These are phyloP conservation scores for Acrocephalus arundinaceus DNA, from an alignment of 2,113 vertebrate species.

Conservation along the genomic window DNA sequence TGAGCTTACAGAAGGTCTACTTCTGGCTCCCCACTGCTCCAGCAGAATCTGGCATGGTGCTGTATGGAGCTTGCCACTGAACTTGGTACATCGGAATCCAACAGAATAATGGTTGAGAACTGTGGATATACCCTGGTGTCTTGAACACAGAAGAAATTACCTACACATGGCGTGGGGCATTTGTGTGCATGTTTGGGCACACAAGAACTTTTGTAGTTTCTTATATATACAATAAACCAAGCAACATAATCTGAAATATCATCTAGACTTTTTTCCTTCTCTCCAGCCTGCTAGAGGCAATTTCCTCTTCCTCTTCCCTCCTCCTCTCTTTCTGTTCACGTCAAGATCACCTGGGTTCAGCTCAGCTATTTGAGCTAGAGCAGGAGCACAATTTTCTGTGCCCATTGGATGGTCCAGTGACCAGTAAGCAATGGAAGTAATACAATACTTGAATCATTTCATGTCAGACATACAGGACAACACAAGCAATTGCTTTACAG, in stretches of 20 bases:
- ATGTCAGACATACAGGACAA: background rate
- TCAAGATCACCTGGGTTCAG: background rate
- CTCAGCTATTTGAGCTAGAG: background rate
- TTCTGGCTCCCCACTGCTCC: background rate
- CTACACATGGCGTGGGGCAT: background rate
- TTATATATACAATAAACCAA: background rate
- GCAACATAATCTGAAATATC: background rate
- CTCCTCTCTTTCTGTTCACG: background rate
- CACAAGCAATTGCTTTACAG: background rate
- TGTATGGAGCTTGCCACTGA: background rate
- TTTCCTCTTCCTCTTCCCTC: background rate
- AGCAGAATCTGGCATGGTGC: background rate
- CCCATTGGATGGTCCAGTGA: background rate
- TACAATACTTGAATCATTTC: background rate
- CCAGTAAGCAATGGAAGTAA: background rate
- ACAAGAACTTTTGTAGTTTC: rapidly evolving
- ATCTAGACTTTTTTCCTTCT: background rate
- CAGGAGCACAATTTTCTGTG: background rate
- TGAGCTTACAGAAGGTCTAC: background rate
- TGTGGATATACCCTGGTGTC: background rate
- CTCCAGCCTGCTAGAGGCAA: background rate
- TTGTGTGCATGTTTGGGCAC: background rate
- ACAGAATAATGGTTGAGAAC: background rate
- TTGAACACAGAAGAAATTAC: background rate
- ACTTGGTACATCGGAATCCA: background rate